Base-by-base conservation (phyloP, 2,888 invertebrate species). In the Camponotus fellah region DNA sequence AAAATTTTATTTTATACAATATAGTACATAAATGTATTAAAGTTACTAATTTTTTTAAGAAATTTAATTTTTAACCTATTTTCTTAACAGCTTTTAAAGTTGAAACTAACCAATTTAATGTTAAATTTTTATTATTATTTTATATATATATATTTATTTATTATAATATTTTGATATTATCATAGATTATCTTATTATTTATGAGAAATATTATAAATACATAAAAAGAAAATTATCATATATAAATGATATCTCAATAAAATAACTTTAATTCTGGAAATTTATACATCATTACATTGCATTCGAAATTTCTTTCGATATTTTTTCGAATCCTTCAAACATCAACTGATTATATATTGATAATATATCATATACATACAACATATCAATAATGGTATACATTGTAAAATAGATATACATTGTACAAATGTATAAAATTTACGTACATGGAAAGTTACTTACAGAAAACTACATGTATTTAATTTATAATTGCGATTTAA, bases 401-500 rank as follows among this genome's bases (percentile, higher is more conserved):
- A 79, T 60, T 60, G n/a, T 46, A 66, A 79, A 83, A 12, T 40
- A 49, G 9, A 14, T n/a, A 26, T 69, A 79, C 79, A 79, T 60
- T 60, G n/a, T 46, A 66, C 69, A 85, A 83, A 81, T 76, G 40
- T 82, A 72, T 83, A 83, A 88, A 85, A 87, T 62, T 90, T 87
- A 85, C 76, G 82, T 80, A 32, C n/a, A 58, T 53, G 17, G 87
- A 86, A 85, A 86, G 26, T 26, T 26, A 26, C 14, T 86, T 88
- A 88, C 88, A 87, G 87, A 91, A 90, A 88, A 84, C 75, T 85
- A 82, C 71, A 26, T 26, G 2, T 26, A 26, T 83, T 77, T 72
- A 87, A 86, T 87, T 92, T 91, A 79, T 79, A 71, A 71, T 69
- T 68, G 12, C 9, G 69, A 46, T 58, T 60, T 21, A 53, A 77